phyloP scores from a whole-genome alignment of 2,888 invertebrate genomes.

The Eumerus sabulonum region DNA sequence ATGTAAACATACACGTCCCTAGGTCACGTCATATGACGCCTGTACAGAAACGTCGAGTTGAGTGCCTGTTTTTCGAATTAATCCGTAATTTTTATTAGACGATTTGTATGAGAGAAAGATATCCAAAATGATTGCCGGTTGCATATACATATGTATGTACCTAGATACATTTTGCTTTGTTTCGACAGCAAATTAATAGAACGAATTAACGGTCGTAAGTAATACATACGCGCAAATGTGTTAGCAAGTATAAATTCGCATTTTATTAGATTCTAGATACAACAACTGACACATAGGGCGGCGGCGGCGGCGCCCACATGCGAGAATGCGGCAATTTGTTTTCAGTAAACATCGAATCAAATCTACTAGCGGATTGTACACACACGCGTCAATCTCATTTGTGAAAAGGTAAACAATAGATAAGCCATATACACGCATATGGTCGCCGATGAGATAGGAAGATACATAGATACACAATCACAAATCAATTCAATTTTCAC shows the following conservation, averaged over 20 bases:
- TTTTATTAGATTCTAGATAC: constrained; percentile 40
- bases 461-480: neutral
- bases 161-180: constrained; percentile 15
- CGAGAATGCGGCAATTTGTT: neutral
- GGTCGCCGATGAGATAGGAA: neutral
- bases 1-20: constrained; percentile 49
- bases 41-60: constrained; percentile 30
- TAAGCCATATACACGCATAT: constrained; percentile 31
- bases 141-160: neutral
- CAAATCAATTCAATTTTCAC: constrained; percentile 47
- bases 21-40: constrained; percentile 27
- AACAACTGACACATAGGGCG: constrained; percentile 4
- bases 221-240: constrained; percentile 11
- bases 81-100: constrained; percentile 37
- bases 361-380: constrained; percentile 37
- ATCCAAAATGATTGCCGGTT: neutral
- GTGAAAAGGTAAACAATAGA: constrained; percentile 39
- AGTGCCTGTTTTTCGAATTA: constrained; percentile 49
- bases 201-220: constrained; percentile 38
- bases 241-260: constrained; percentile 48
- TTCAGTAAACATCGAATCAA: constrained; percentile 41
- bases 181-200: constrained; percentile 14
- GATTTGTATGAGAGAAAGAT: neutral
- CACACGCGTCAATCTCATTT: constrained; percentile 53
- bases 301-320: neutral